Base-by-base conservation (phyloP, 2,797 vertebrate genomes). In the Chiroxiphia lanceolata region DNA sequence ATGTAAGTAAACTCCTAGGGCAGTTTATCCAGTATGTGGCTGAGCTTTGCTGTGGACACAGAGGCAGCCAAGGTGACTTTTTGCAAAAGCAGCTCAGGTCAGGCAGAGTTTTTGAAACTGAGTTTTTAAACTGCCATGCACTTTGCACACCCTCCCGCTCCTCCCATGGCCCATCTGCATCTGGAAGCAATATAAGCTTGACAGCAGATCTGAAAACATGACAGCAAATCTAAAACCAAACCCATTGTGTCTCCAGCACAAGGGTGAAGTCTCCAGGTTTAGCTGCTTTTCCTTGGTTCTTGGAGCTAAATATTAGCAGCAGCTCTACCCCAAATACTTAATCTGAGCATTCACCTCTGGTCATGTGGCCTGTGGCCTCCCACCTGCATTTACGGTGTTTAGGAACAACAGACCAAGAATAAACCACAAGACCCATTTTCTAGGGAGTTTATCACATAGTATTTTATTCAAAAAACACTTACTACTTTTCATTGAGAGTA, bases 11-110 rank as follows among this genome's bases (percentile, higher is more conserved):
- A 34, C 47, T 26, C 74, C 56, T 26, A 8, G 34, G 42, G 76
- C n/a, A 47, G 29, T 17, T 63, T 8, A n/a, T 22, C 26, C 54
- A 68, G 40, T 2, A 0, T 8, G 12, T 0, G 0, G 16, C 64
- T 63, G 42, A n/a, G 33, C 53, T 68, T 51, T 12, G 53, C 82
- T 70, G 60, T 1, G 36, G 44, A 13, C 12, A 3, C 75, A 56
- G 45, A 26, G 15, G 61, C 45, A 38, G 45, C 61, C 63, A 25
- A 56, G 48, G 48, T 25, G 48, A 45, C 14, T 33, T 83, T 29
- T 23, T 67, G 15, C 70, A 67, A 10, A n/a, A 83, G 65, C 44
- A 83, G 29, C 77, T 80, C 45, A 42, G 22, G 16, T 42, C 0
- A 0, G 56, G 51, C 38, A 34, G 45, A 59, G 23, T 8, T 65